Conservation (phyloP, 2,888 invertebrate species). For the Chrysolina americana region DNA sequence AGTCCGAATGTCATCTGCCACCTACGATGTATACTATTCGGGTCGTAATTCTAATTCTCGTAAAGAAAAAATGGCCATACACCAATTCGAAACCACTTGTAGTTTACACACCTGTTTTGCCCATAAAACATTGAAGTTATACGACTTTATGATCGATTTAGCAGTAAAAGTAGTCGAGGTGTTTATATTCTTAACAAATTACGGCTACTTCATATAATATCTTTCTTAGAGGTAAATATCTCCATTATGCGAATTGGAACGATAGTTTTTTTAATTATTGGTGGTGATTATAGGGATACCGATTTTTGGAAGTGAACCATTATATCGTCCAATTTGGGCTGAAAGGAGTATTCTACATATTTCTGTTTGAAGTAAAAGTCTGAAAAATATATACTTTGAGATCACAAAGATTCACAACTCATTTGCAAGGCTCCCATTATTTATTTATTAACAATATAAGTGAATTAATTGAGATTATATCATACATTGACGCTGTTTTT, state of each 20-base stretch:
- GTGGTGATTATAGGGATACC: neutral
- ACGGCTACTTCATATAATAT: conserved; percentile 58
- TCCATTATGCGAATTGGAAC: neutral
- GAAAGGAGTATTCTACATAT: too few relatives aligned
- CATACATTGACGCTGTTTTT: too few relatives aligned
- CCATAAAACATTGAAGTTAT: conserved; percentile 67
- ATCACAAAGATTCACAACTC: too few relatives aligned
- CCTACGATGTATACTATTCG: conserved; percentile 22
- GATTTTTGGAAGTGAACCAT: neutral
- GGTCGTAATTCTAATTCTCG: conserved; percentile 32
- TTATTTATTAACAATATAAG: too few relatives aligned
- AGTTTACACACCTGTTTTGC: conserved; percentile 61
- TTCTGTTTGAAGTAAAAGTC: too few relatives aligned
- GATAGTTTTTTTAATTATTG: conserved; percentile 2
- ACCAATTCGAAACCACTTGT: conserved; percentile 66
- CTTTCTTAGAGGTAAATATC: conserved; percentile 3
- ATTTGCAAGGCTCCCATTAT: too few relatives aligned
- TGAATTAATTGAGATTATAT: too few relatives aligned
- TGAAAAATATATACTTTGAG: too few relatives aligned
- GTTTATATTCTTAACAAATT: conserved; percentile 69
- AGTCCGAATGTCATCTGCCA: conserved; percentile 13
- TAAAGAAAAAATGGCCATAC: conserved; percentile 47
- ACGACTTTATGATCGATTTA: conserved; percentile 68
- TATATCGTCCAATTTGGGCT: too few relatives aligned
- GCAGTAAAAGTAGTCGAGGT: conserved; percentile 67